Evolutionary conservation across 2,113 vertebrate species (phyloP), one percentile per base, ranked within the genome.

Genomic region (Callorhinus ursinus): DNA sequence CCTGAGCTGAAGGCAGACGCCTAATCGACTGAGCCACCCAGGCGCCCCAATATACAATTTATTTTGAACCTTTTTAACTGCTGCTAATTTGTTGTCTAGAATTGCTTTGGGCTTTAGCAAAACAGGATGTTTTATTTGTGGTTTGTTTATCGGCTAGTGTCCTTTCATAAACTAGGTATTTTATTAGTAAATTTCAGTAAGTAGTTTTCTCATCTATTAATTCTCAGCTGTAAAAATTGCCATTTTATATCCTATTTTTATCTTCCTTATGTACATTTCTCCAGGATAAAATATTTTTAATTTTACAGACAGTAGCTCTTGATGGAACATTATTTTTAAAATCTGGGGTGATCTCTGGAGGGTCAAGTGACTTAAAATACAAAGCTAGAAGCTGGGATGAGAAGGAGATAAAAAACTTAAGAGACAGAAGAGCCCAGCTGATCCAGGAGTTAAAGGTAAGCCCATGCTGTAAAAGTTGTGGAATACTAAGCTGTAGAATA

Each of bases 251-350:
- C 10, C 8, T 72, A 51, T 61, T 65, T 95, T 86, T 88, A 42
- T 80, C 67, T 85, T 90, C 42, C 90, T 89, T 59, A 19, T 67
- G 21, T 87, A 51, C 42, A 61, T 95, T 93, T 87, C 22, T 85
- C n/a, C 5, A 74, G 63, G 7, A 16, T 77, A 93, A 97, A 88
- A 74, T 97, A 36, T 86, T 87, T 88, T 98, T 95, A 65, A 72
- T 63, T 97, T 97, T 95, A 15, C 72, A 99, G 99, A 99, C 99
- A 0, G 99, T 99, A 18, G 97, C 99, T 91, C 99, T 99, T 97
- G 99, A 99, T 93, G 99, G 99, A 97, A 99, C 99, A 74, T 98
- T 99, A 79, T 99, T 99, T 98, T 98, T 99, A 82, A 99, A 99
- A 97, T 99, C 99, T 46, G 99, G 99, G 16, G 99, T 99, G 90